Percentiles rank a stretch among this genome's conserved stretches.
phyloP scores from a whole-genome alignment of 2,113 vertebrate species.

The Ageneiosus marmoratus region DNA sequence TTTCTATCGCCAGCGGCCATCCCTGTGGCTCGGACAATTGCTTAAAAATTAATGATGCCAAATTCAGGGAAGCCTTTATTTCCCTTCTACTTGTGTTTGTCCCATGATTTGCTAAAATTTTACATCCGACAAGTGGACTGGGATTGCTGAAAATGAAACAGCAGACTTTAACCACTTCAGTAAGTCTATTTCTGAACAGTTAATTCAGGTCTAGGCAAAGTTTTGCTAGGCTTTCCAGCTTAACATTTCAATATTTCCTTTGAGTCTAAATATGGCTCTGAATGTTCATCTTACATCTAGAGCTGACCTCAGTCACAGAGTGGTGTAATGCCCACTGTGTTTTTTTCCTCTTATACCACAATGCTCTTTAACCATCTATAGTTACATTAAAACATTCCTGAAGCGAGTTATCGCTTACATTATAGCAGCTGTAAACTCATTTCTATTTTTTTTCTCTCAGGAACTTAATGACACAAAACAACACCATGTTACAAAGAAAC shows the following conservation, averaged over 20 bases:
- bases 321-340: not conserved
- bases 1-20: constrained; percentile 18
- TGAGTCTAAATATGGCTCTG: not conserved
- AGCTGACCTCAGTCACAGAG: not conserved
- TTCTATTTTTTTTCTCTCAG: not conserved
- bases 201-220: not conserved
- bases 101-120: constrained; percentile 49
- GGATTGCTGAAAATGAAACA: constrained; percentile 63
- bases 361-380: not conserved
- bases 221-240: not conserved
- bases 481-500: not conserved
- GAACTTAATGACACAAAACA: not conserved
- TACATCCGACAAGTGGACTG: constrained; percentile 53
- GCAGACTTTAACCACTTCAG: constrained; percentile 50
- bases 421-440: not conserved
- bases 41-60: constrained; percentile 71
- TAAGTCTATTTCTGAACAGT: constrained; percentile 1
- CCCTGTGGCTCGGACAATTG: constrained; percentile 63
- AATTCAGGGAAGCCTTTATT: constrained; percentile 66
- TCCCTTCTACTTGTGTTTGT: constrained; percentile 60
- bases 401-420: not conserved
- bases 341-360: not conserved
- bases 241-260: not conserved
- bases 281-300: not conserved
- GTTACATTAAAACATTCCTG: not conserved